Conservation (phyloP, 2,888 invertebrate species). For the Alloscopus bannaensis region DNA sequence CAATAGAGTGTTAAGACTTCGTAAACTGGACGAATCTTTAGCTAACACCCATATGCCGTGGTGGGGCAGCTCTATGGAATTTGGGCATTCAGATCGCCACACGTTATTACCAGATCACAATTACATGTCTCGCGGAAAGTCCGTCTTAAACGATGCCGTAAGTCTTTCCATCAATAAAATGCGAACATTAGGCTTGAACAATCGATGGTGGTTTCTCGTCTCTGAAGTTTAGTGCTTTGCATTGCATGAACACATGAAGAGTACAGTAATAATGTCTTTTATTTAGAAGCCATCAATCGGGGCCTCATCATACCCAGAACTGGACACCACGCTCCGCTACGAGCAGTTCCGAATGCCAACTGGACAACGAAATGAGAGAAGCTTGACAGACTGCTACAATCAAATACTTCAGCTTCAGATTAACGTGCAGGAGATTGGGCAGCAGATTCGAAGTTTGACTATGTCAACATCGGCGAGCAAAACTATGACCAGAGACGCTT, state of each 20-base stretch:
- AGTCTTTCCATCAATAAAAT: neutral
- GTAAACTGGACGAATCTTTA: slow-evolving; percentile 40
- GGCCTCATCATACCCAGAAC: neutral
- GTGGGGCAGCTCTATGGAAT: slow-evolving; percentile 46
- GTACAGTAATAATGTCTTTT: neutral
- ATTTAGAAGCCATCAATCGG: slow-evolving; percentile 12
- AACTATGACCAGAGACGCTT: slow-evolving; percentile 46
- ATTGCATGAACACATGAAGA: neutral
- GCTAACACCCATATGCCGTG: slow-evolving; percentile 42
- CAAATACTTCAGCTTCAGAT: slow-evolving; percentile 47
- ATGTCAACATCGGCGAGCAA: slow-evolving; percentile 39
- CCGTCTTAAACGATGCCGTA: slow-evolving; percentile 32
- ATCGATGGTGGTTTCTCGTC: neutral
- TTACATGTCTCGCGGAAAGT: slow-evolving; percentile 28
- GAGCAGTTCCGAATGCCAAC: neutral
- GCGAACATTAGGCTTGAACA: too few relatives aligned
- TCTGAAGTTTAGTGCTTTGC: neutral
- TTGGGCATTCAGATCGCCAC: slow-evolving; percentile 43
- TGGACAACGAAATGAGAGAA: slow-evolving; percentile 48
- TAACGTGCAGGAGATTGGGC: slow-evolving; percentile 47
- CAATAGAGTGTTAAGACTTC: slow-evolving; percentile 39
- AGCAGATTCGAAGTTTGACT: slow-evolving; percentile 48
- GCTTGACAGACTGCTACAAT: slow-evolving; percentile 36
- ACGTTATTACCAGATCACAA: slow-evolving; percentile 32
- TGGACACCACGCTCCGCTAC: slow-evolving; percentile 9